Percentiles rank a stretch among this genome's conserved stretches.
Evolutionary conservation across 2,888 invertebrate genomes (phyloP).

Genomic region (Drosophila melanosoma): DNA sequence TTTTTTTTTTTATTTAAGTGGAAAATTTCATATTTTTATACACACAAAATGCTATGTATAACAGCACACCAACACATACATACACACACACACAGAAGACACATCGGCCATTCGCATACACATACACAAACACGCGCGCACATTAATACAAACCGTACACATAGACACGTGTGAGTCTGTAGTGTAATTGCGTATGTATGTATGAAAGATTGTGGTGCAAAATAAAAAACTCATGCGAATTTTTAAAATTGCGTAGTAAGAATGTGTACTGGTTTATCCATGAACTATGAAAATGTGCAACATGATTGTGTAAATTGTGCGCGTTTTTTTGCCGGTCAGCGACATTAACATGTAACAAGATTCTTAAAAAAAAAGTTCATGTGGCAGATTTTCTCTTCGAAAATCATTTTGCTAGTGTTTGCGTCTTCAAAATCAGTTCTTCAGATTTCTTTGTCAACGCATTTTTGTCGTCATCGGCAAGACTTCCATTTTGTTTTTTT

Average conservation of each 20-base stretch:
- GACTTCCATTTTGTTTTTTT: constrained; percentile 84
- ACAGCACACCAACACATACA: constrained; percentile 68
- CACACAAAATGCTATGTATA: constrained; percentile 83
- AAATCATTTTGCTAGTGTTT: constrained; percentile 26
- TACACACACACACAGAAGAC: constrained; percentile 42
- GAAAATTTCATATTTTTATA: constrained; percentile 81
- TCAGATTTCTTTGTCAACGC: constrained; percentile 72
- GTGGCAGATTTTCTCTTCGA: constrained; percentile 37
- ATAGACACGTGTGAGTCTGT: constrained; percentile 55
- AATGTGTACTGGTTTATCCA: constrained; percentile 42
- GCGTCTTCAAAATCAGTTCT: constrained; percentile 53
- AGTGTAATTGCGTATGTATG: constrained; percentile 47
- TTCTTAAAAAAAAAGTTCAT: constrained; percentile 16
- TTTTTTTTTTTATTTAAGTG: constrained; percentile 60
- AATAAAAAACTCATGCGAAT: constrained; percentile 73
- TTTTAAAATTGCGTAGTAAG: constrained; percentile 72
- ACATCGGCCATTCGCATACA: constrained; percentile 64
- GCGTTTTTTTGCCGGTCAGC: constrained; percentile 30
- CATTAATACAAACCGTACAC: constrained; percentile 39
- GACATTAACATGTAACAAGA: background rate
- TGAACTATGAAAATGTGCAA: constrained; percentile 15
- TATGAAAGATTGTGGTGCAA: constrained; percentile 75
- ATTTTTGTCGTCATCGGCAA: constrained; percentile 71
- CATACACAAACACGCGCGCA: constrained; percentile 54
- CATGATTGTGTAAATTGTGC: constrained; percentile 25